These are phyloP conservation scores for Charanyca ferruginea DNA, from an alignment of 2,888 invertebrate genomes.

Conservation along the genomic window DNA sequence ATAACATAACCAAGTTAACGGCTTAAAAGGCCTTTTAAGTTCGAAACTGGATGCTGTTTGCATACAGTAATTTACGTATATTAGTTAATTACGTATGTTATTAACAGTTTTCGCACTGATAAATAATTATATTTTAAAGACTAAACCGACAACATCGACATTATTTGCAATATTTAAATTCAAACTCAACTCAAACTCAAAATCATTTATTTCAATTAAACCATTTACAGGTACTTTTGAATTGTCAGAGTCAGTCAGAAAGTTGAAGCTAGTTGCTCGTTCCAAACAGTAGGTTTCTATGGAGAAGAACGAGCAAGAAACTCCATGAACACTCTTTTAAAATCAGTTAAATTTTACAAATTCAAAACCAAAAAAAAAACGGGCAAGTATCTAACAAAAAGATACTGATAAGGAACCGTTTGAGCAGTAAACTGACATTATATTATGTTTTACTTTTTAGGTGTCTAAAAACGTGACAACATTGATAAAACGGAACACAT, in stretches of 20 bases:
- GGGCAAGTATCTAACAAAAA: background rate
- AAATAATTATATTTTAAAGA: conserved; percentile 19
- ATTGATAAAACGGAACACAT: background rate
- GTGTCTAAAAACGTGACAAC: background rate
- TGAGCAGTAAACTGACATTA: conserved; percentile 6
- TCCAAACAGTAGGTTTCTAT: too few species aligned
- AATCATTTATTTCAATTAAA: too few species aligned
- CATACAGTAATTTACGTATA: too few species aligned
- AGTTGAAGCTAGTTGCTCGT: too few species aligned
- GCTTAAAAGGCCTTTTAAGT: background rate
- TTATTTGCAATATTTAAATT: conserved; percentile 24
- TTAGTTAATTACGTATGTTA: conserved; percentile 4
- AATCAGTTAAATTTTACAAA: too few species aligned
- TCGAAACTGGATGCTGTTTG: background rate
- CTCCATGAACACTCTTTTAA: too few species aligned
- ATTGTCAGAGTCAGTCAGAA: too few species aligned
- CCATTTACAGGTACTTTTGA: too few species aligned
- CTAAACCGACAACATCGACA: background rate
- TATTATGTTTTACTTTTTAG: conserved; percentile 13
- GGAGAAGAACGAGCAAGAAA: too few species aligned
- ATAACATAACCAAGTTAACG: background rate
- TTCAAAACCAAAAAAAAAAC: background rate
- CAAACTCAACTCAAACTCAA: too few species aligned
- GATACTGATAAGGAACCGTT: background rate
- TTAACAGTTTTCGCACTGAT: background rate